phyloP scores from a whole-genome alignment of 92 coral and sea anemone species.

The Pocillopora meandrina region DNA sequence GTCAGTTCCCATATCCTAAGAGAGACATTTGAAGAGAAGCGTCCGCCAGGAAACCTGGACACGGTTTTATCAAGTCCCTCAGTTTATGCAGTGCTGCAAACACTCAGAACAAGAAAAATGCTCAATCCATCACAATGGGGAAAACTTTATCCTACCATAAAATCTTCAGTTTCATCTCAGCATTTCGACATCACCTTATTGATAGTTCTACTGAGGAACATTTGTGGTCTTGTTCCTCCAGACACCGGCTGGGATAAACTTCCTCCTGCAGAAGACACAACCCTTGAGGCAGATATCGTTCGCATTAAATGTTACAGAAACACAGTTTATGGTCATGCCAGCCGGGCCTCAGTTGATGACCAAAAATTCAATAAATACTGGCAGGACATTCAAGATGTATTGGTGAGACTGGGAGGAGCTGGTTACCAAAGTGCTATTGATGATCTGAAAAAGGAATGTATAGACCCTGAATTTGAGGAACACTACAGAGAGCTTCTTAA shows the following conservation, averaged over 20 bases:
- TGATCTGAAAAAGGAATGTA: slow-evolving; percentile 11
- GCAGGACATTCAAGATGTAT: slow-evolving; percentile 31
- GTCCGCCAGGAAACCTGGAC: slow-evolving; percentile 23
- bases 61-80: background rate
- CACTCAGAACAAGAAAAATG: background rate
- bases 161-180: slow-evolving; percentile 14
- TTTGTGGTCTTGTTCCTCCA: background rate
- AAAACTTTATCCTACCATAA: slow-evolving; percentile 4
- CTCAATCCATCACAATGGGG: background rate
- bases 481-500: background rate
- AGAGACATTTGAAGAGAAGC: slow-evolving; percentile 1
- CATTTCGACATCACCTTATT: slow-evolving; percentile 44
- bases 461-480: slow-evolving; percentile 34
- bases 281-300: slow-evolving; percentile 38
- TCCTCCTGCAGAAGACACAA: slow-evolving; percentile 26
- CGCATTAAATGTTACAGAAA: slow-evolving; percentile 44
- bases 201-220: slow-evolving; percentile 27
- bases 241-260: slow-evolving; percentile 19
- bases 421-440: slow-evolving; percentile 16
- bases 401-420: slow-evolving; percentile 39
- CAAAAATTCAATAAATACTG: slow-evolving; percentile 31
- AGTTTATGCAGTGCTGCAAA: background rate
- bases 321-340: slow-evolving; percentile 27
- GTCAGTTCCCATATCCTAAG: slow-evolving; percentile 3
- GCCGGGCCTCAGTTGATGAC: slow-evolving; percentile 20